Evolutionary conservation across 2,113 vertebrate species (phyloP), one percentile per base, ranked within the genome.

Genomic region (Oncorhynchus nerka): DNA sequence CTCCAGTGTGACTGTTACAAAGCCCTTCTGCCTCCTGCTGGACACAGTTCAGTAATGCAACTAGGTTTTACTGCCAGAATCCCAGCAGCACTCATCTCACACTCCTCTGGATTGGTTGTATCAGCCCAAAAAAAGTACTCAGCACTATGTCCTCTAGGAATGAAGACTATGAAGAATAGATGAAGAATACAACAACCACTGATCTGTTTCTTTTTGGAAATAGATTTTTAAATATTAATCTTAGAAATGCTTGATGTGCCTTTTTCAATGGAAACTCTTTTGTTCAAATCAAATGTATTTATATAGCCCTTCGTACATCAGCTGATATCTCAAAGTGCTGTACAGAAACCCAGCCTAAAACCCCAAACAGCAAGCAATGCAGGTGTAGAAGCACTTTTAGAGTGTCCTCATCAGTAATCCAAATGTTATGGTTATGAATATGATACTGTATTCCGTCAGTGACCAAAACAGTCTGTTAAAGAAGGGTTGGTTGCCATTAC

Each of bases 1-100:
- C 22, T 16, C 73, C 65, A 30, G 26, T 34, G 11, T 8, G n/a
- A 77, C 59, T 71, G 49, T 32, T 34, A 34, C 75, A 75, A 79
- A 61, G 74, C 86, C 80, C 81, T 88, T 75, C 73, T 73, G 11
- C 88, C 90, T 75, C 83, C 90, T 86, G 12, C 75, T 89, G 90
- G 88, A 82, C 61, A 78, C 68, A 84, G 20, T 3, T 3, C 55
- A 68, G 70, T 80, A 79, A 6, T 62, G 71, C 86, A 85, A 9
- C 24, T 30, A 68, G 57, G 5, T 67, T 62, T 32, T 30, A 19
- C 48, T 45, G 49, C 34, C 30, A 30, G 12, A 34, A 26, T 26
- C 39, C 8, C 39, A 55, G 13, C 59, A 22, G 9, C 3, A 57
- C 61, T 32, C 76, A 19, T 68, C 57, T 70, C 65, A 13, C 39